phyloP scores from a whole-genome alignment of 2,888 invertebrate genomes.

The Antitype chi region DNA sequence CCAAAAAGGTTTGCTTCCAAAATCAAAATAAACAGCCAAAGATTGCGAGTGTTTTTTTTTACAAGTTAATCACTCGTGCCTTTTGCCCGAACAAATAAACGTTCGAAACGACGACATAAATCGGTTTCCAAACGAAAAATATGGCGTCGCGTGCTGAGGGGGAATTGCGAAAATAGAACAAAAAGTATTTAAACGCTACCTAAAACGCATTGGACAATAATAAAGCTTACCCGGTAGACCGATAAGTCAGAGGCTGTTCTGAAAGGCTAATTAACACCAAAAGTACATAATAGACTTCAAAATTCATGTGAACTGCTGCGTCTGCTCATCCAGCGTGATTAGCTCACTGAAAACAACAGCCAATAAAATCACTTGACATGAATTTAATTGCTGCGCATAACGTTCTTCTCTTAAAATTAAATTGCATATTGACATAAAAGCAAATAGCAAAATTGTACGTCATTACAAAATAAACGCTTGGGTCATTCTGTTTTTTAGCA shows the following conservation, averaged over 20 bases:
- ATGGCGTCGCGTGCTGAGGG: conserved; percentile 50
- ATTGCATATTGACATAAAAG: no score
- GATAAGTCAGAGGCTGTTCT: background rate
- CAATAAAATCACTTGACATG: no score
- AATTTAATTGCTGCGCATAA: no score
- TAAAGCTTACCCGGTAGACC: background rate
- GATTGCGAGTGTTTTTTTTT: conserved; percentile 40
- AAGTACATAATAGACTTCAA: background rate
- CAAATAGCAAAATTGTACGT: no score
- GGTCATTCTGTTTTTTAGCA: background rate
- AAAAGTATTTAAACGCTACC: conserved; percentile 15
- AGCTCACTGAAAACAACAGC: background rate
- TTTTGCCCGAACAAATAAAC: conserved; percentile 71
- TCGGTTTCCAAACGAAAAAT: conserved; percentile 70
- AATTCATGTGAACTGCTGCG: background rate
- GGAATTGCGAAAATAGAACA: conserved; percentile 31
- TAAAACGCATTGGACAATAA: conserved; percentile 10
- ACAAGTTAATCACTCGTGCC: conserved; percentile 71
- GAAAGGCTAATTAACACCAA: background rate
- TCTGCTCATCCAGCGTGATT: background rate
- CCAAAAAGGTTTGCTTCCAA: conserved; percentile 61
- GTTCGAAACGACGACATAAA: conserved; percentile 72
- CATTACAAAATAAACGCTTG: no score
- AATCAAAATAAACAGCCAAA: conserved; percentile 50
- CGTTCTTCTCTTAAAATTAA: no score